Conservation (phyloP, 2,113 vertebrate genomes). For the Hypocryptadius cinnamomeus region DNA sequence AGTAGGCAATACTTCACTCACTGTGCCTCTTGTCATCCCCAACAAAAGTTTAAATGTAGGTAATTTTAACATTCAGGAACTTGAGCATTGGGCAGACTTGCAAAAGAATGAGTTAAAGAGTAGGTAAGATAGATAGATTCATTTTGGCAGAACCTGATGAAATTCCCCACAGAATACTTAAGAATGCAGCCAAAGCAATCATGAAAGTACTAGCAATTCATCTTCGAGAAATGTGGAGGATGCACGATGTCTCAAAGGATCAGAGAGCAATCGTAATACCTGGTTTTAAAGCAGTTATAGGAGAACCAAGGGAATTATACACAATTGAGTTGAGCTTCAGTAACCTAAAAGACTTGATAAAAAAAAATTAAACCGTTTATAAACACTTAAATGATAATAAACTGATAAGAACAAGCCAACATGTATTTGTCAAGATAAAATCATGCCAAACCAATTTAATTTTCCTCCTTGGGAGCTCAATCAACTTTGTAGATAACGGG, state of each 20-base stretch:
- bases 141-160: conserved; percentile 12
- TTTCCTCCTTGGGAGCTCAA: background rate
- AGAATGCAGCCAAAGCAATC: conserved; percentile 14
- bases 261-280: background rate
- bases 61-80: background rate
- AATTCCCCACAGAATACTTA: background rate
- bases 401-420: background rate
- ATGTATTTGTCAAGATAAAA: background rate
- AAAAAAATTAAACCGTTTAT: background rate
- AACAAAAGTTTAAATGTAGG: background rate
- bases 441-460: background rate
- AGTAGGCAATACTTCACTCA: background rate
- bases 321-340: background rate
- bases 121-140: background rate
- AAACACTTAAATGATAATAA: conserved; percentile 1
- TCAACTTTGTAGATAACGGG: background rate
- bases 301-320: background rate
- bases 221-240: background rate
- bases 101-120: background rate
- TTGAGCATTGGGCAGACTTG: background rate
- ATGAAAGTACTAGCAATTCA: conserved; percentile 8
- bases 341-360: background rate
- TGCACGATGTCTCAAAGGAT: background rate
- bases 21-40: background rate
- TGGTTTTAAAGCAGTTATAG: background rate